Conservation (phyloP, 2,888 invertebrate genomes). For the Campaea margaritaria region DNA sequence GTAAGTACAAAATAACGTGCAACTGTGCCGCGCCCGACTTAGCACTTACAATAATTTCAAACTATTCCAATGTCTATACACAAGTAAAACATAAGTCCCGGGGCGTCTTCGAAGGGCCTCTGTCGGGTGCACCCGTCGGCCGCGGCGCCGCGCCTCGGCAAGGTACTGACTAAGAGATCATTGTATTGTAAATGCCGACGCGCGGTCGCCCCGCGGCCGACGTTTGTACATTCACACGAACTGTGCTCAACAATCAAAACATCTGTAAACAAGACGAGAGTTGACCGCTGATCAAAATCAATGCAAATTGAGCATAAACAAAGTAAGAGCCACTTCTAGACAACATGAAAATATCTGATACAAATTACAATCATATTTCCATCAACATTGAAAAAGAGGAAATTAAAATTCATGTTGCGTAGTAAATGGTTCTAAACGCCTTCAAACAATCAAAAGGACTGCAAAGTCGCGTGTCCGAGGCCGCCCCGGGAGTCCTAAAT, state of each 20-base stretch:
- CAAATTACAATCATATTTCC: constrained; percentile 26
- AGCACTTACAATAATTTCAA: constrained; percentile 63
- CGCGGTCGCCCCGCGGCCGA: constrained; percentile 1
- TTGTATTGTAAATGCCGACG: constrained; percentile 30
- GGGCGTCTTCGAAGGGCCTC: constrained; percentile 52
- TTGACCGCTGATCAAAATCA: constrained; percentile 9
- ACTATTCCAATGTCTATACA: constrained; percentile 75
- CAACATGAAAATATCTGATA: constrained; percentile 23
- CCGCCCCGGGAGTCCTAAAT: constrained; percentile 59
- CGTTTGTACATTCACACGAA: constrained; percentile 2
- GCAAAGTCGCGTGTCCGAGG: constrained; percentile 45
- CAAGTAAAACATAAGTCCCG: constrained; percentile 76
- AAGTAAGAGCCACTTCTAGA: constrained; percentile 28
- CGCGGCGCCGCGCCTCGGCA: constrained; percentile 18
- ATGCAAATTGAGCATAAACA: constrained; percentile 14
- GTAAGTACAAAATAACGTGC: constrained; percentile 43
- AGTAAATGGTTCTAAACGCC: constrained; percentile 25
- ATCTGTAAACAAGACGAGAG: constrained; percentile 16
- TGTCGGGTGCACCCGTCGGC: constrained; percentile 21
- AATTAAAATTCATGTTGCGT: constrained; percentile 31
- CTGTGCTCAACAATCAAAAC: constrained; percentile 9
- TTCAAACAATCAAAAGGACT: constrained; percentile 40
- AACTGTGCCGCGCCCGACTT: constrained; percentile 53
- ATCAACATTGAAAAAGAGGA: constrained; percentile 29
- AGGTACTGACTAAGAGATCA: constrained; percentile 43